Base-by-base conservation (phyloP, 2,113 vertebrate species). In the Regulus satrapa region DNA sequence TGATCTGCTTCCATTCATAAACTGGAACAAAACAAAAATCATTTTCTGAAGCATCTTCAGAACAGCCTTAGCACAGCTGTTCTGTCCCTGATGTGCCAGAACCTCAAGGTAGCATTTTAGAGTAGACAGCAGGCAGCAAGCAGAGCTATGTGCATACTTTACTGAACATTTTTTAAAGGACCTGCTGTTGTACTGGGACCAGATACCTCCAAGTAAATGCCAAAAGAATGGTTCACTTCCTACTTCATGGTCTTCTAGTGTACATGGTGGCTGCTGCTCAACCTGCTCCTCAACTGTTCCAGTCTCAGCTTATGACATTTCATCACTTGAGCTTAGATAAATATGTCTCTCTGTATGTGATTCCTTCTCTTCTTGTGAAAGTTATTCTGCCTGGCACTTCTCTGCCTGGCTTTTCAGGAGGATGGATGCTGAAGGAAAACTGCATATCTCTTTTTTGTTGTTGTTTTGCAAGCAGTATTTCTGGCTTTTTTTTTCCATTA, bases 401-500 rank as follows among this genome's bases (percentile, higher is more conserved):
- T 75, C 56, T 61, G 72, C 32, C 32, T 26, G 6, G 26, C 14
- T 79, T 89, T 91, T 85, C n/a, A 69, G 26, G 24, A 84, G 64
- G 36, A 5, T 82, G 41, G 28, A 90, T 56, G 32, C 71, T 88
- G 67, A 92, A 88, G 38, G 49, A 41, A 89, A 93, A 88, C 14
- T 52, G 21, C 21, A 28, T 28, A 8, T 41, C 32, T 45, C 43
- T 52, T 43, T 71, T 38, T 71, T n/a, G 31, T 43, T 52, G 32
- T 48, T 52, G 8, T 52, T 93, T 84, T 71, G 15, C 61, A 79
- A 52, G 43, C 31, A 83, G 31, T 55, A 84, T 86, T 92, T 89
- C 80, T 89, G 68, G 68, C 64, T 75, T 74, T 7, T 88, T 95
- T 88, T 89, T 71, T 74, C 79, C 89, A 81, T 81, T 84, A 91